phyloP scores from a whole-genome alignment of 2,797 vertebrate genomes.

The Chelonia mydas region DNA sequence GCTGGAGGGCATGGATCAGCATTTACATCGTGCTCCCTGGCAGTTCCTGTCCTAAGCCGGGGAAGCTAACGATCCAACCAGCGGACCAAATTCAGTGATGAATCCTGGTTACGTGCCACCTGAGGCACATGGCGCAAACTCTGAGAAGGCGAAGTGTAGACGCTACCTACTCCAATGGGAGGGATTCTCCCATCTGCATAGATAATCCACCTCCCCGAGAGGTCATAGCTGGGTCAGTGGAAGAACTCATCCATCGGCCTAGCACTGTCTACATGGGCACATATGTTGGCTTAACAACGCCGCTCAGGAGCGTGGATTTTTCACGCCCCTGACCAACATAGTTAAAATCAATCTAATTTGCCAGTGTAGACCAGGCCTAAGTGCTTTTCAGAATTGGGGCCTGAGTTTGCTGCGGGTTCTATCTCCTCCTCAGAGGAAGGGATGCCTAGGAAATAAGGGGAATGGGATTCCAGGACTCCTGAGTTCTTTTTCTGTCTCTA shows the following conservation, averaged over 20 bases:
- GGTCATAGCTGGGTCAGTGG: neutral
- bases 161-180: neutral
- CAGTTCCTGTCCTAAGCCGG: too few relatives aligned
- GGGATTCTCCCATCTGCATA: neutral
- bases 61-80: too few relatives aligned
- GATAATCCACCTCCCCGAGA: neutral
- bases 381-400: neutral
- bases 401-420: neutral
- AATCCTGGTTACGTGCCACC: too few relatives aligned
- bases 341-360: neutral
- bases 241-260: neutral
- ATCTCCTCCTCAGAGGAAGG: neutral
- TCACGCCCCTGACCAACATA: accelerated
- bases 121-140: too few relatives aligned
- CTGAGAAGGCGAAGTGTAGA: neutral
- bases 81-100: too few relatives aligned
- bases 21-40: too few relatives aligned
- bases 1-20: too few relatives aligned
- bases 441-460: neutral
- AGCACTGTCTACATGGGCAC: neutral
- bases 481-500: neutral
- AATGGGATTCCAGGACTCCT: neutral
- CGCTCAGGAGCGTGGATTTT: neutral
- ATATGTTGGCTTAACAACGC: neutral
- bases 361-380: neutral